Evolutionary conservation across 2,888 invertebrate species (phyloP), one percentile per base, ranked within the genome.

Genomic region (Plebejus argus): DNA sequence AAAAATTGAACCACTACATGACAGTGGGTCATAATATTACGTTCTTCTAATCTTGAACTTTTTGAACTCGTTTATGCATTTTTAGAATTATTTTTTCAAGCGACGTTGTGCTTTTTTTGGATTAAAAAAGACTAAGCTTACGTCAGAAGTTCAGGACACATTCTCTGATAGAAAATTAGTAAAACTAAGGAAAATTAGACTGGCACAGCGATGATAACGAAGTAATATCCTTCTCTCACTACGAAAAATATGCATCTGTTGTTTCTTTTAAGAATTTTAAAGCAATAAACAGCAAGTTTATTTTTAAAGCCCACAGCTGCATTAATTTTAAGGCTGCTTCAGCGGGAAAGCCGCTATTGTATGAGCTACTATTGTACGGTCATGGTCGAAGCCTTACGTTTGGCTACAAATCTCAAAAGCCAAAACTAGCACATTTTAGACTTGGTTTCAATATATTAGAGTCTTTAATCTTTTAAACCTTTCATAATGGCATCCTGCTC

Each of bases 321-420:
- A 18, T 33, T 18, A 66, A 6, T 28, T 18, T 66, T 28, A 66
- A 12, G 15, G 66, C 4, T 20, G 20, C 12, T 72, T 12, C 45
- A 45, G 45, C 45, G 72, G 8, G 20, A 71, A 18, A 18, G 39
- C n/a, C 18, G 10, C 39, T 72, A 20, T 72, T 45, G 39, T 72
- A 39, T 45, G 45, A 45, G 12, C 39, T n/a, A 71, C 71, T 20
- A 71, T 71, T n/a, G 39, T n/a, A 71, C 39, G 72, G 20, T 20
- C 72, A 72, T 3, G 72, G 72, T 45, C 72, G 20, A 45, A 72
- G 72, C 72, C 72, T 72, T 72, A 72, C 45, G 45, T 72, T 20
- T n/a, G 72, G 45, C 12, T 72, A 20, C 39, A 72, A 23, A 39
- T 72, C 72, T 72, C 39, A 39, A 39, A 20, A 72, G 39, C 45